A percentile compares a stretch with the other conserved stretches of the same genome.
These are phyloP conservation scores for Corythucha ciliata DNA, from an alignment of 2,888 invertebrate species.

Conservation along the genomic window DNA sequence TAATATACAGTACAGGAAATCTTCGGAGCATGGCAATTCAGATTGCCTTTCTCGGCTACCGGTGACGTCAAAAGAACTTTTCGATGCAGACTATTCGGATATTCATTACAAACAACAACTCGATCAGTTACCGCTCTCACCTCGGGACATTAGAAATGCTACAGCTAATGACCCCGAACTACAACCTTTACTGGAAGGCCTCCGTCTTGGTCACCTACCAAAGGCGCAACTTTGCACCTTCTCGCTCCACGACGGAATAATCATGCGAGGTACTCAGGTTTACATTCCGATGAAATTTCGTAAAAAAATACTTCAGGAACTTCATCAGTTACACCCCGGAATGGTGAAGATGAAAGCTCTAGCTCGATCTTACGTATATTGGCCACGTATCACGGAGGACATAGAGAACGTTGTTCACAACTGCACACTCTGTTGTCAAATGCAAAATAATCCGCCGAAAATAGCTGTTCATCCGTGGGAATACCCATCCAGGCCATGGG, in stretches of 20 bases:
- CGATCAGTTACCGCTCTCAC: no score
- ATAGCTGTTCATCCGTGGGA: not conserved
- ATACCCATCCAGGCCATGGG: slow-evolving; percentile 3
- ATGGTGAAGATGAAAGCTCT: slow-evolving; percentile 7
- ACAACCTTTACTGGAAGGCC: no score
- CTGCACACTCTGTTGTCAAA: not conserved
- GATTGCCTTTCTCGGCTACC: slow-evolving; percentile 12
- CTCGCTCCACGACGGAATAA: not conserved
- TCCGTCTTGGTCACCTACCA: no score
- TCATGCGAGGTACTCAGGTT: not conserved
- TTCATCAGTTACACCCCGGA: not conserved
- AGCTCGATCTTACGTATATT: slow-evolving; percentile 4
- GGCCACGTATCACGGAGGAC: slow-evolving; percentile 10
- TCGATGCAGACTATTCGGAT: no score
- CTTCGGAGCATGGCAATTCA: slow-evolving; percentile 10
- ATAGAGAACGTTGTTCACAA: not conserved
- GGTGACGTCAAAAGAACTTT: slow-evolving; percentile 7
- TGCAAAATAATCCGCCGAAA: not conserved
- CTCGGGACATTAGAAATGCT: no score
- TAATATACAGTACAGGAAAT: slow-evolving; percentile 12
- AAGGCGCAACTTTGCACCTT: not conserved
- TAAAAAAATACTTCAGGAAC: not conserved
- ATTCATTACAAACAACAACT: no score
- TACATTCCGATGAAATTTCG: not conserved
- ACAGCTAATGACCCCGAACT: no score